Evolutionary conservation across 1,140 invertebrate species (phyloP), one percentile per base, ranked within the genome.

Genomic region (Drosophila pectinifera): DNA sequence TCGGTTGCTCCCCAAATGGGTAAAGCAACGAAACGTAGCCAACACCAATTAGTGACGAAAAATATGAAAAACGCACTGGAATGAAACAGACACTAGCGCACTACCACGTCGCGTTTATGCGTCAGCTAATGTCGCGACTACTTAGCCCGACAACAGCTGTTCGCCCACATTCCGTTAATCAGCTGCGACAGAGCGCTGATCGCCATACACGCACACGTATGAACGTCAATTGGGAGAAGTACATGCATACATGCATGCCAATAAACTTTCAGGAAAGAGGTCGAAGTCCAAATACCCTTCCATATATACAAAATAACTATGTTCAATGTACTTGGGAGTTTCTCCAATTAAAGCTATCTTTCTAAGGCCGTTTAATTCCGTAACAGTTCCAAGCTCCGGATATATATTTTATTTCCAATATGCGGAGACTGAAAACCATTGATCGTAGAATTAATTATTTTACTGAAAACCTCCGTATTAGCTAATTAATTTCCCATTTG

Each of bases 31-130:
- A 80, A 69, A 85, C 54, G 58, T 78, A 84, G 62, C 81, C 72
- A 81, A 78, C 79, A 78, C 82, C 82, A 85, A 85, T 86, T 83
- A 88, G 83, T 88, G 79, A 79, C 75, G 31, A 86, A 78, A 80
- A 85, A 64, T 72, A 77, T 70, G 58, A 88, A 45, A 82, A 83
- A 85, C 68, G 82, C 77, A 85, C 70, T 74, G 69, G 46, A 53
- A 64, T 55, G 36, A 61, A 59, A 48, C 72, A 56, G 58, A 41
- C 61, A 65, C 43, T 55, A 13, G 28, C 20, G 24, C 16, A 20
- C 10, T 10, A n/a, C 22, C 31, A 18, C n/a, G n/a, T 24, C 31
- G 49, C 20, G 73, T 39, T 75, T 75, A 67, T 75, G 61, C 73
- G 59, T 43, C 41, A 10, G 31, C 38, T 11, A 18, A 41, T 41